Evolutionary conservation across 2,797 vertebrate genomes (phyloP), one percentile per base, ranked within the genome.

Genomic region (Sebastes cheni): DNA sequence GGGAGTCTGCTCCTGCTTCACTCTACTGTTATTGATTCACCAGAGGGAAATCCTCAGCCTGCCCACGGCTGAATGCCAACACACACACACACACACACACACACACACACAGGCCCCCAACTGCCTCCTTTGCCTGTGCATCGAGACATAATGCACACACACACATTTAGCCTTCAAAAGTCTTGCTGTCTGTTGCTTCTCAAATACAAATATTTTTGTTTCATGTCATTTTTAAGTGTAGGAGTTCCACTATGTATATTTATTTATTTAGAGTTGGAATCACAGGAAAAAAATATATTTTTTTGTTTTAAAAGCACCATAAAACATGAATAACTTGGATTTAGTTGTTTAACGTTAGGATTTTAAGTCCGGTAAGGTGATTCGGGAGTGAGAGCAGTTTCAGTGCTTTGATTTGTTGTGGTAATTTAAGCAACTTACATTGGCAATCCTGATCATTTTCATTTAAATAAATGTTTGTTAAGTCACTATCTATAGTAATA

Each of bases 21-120:
- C 56, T 75, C 60, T 64, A 54, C 86, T 91, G 86, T 88, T 88
- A 89, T 84, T 91, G 86, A 91, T 89, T 88, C 67, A 90, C 66
- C 30, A 78, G 68, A 55, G 87, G 78, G 81, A 91, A 86, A 88
- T 88, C 88, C 82, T 89, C 29, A 64, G 76, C 62, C 70, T 52
- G 74, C 65, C 64, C 62, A 66, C 73, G 71, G 80, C 79, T 88
- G 83, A 90, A 90, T 91, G 65, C 90, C 86, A 56, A 91, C 88
- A 90, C 81, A 86, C 80, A 81, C 79, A 75, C 67, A 82, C 79
- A 82, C 68, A 70, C 67, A 68, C 78, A 76, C 68, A 68, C 67
- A 81, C 6, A 4, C 6, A 8, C 30, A 34, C 56, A 29, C 27
- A 29, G 34, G 34, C 11, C 34, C 34, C 34, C 11, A 36, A 75